phyloP scores from a whole-genome alignment of 2,797 vertebrate genomes.

The Crenuchus spilurus region DNA sequence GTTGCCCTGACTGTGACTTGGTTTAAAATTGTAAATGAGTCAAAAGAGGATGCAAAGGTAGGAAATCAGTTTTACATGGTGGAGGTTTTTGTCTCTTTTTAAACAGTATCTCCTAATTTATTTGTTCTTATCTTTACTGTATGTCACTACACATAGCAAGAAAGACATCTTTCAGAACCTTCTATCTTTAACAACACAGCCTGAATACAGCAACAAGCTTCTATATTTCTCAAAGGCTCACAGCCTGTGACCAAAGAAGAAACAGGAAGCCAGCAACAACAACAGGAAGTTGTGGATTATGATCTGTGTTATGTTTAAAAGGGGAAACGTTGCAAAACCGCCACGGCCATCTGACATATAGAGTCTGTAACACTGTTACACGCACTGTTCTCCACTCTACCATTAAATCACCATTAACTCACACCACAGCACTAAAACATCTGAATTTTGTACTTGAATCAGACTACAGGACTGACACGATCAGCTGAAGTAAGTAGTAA shows the following conservation, averaged over 20 bases:
- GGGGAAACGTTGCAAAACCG: constrained; percentile 29
- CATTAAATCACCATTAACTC: neutral
- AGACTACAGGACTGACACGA: neutral
- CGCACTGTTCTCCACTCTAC: neutral
- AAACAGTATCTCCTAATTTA: no score
- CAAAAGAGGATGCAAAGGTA: no score
- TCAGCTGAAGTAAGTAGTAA: no score
- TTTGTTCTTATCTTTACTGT: neutral
- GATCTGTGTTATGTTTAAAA: constrained; percentile 31
- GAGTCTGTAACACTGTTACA: neutral
- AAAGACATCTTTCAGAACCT: neutral
- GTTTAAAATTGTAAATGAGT: no score
- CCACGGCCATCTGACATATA: constrained; percentile 5
- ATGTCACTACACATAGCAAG: neutral
- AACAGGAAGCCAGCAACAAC: constrained; percentile 55
- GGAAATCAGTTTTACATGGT: no score
- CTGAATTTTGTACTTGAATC: neutral
- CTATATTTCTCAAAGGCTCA: constrained; percentile 17
- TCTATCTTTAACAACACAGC: neutral
- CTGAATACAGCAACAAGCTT: neutral
- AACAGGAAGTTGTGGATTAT: constrained; percentile 60
- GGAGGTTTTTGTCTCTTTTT: no score
- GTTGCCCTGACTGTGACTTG: no score
- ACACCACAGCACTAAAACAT: neutral
- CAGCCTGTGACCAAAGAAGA: constrained; percentile 27